Evolutionary conservation across 1,140 invertebrate species (phyloP).

Genomic region (Conopomorpha cramerella): DNA sequence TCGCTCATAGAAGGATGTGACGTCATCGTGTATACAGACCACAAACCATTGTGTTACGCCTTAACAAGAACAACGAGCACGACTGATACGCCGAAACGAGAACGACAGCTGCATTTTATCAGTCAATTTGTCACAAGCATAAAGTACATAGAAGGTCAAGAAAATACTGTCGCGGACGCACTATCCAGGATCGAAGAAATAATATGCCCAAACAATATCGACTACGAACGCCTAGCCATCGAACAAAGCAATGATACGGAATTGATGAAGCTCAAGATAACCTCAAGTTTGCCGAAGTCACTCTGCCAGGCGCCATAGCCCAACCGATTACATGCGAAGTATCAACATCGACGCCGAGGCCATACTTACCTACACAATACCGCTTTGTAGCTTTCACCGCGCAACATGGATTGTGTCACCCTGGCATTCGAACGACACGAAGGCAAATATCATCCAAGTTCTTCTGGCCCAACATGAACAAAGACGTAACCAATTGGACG

Average conservation of each 20-base stretch:
- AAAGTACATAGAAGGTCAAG: neutral
- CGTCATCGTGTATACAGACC: neutral
- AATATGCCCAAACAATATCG: neutral
- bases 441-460: neutral
- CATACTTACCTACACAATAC: no score
- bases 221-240: neutral
- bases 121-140: neutral
- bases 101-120: neutral
- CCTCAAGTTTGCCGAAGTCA: no score
- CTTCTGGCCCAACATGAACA: constrained; percentile 1
- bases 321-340: no score
- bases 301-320: no score
- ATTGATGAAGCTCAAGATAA: no score
- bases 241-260: neutral
- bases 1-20: neutral
- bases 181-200: neutral
- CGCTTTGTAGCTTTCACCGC: no score
- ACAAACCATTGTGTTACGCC: neutral
- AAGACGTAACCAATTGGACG: constrained; percentile 15
- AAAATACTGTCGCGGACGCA: neutral
- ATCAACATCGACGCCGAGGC: no score
- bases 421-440: neutral
- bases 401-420: neutral
- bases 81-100: neutral
- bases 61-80: neutral